Conservation (phyloP, 2,888 invertebrate genomes). For the Drosophila imparisetae region DNA sequence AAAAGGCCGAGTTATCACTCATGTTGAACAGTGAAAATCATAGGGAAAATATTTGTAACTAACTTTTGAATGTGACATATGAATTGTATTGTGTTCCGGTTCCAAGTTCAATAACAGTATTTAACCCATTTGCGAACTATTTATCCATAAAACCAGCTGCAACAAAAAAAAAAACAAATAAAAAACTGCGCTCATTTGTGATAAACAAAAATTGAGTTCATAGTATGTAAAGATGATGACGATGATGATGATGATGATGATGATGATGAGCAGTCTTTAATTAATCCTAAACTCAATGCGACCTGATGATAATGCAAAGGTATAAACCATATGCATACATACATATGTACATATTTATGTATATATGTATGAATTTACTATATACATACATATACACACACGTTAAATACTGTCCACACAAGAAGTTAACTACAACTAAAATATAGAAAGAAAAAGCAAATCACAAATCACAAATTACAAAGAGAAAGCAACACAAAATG, state of each 20-base stretch:
- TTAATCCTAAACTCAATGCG: slow-evolving; percentile 71
- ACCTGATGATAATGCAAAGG: slow-evolving; percentile 59
- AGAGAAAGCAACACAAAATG: slow-evolving; percentile 34
- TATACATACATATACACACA: slow-evolving; percentile 13
- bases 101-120: slow-evolving; percentile 9
- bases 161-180: neutral
- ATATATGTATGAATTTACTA: slow-evolving; percentile 9
- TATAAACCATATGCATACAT: slow-evolving; percentile 15
- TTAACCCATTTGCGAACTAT: slow-evolving; percentile 9
- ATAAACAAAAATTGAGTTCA: slow-evolving; percentile 53
- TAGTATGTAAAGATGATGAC: slow-evolving; percentile 13
- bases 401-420: slow-evolving; percentile 58
- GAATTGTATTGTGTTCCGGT: slow-evolving; percentile 7
- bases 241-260: slow-evolving; percentile 11
- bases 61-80: slow-evolving; percentile 26
- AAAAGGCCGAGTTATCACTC: neutral
- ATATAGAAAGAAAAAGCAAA: slow-evolving; percentile 7
- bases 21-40: neutral
- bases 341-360: slow-evolving; percentile 15
- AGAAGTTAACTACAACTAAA: slow-evolving; percentile 51
- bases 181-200: slow-evolving; percentile 52
- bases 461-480: slow-evolving; percentile 12
- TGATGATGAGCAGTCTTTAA: slow-evolving; percentile 20
- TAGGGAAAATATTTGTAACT: slow-evolving; percentile 23
- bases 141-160: slow-evolving; percentile 31